These are phyloP conservation scores for Cathartes aura DNA, from an alignment of 2,113 vertebrate species.

Conservation along the genomic window DNA sequence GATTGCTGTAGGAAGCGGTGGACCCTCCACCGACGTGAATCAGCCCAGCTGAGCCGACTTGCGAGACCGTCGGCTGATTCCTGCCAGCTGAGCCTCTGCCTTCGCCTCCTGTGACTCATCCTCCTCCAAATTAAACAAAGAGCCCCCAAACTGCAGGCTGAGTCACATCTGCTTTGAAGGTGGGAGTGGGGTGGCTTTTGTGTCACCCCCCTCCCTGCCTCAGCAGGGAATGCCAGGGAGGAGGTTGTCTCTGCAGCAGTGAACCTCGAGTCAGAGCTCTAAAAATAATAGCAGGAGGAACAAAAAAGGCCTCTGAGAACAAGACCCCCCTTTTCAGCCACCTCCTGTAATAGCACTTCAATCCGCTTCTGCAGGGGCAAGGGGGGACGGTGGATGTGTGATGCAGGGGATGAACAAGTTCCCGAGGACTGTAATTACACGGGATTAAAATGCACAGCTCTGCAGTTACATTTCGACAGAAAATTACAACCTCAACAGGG, in stretches of 20 bases:
- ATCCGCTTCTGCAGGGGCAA: background rate
- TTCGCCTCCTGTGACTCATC: slow-evolving; percentile 10
- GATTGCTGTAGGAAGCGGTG: background rate
- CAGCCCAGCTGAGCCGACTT: background rate
- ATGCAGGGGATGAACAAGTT: background rate
- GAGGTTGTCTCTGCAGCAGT: background rate
- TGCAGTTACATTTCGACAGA: background rate
- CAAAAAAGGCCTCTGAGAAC: background rate
- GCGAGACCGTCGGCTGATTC: background rate
- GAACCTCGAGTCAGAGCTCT: background rate
- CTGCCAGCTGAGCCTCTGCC: slow-evolving; percentile 15
- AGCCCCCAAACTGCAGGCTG: background rate
- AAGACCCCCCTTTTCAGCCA: background rate
- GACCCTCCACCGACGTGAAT: background rate
- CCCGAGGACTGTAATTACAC: background rate
- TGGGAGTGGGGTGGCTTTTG: background rate
- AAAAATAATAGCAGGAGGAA: background rate
- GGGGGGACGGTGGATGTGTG: background rate
- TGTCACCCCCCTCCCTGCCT: background rate
- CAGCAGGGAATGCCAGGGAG: background rate
- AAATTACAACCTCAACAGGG: slow-evolving; percentile 1
- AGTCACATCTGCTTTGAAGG: background rate
- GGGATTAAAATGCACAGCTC: slow-evolving; percentile 41
- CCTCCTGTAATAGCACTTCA: background rate
- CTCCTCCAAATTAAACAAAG: background rate